Conservation (phyloP, 2,888 invertebrate genomes). For the Epirrhoe tristata region DNA sequence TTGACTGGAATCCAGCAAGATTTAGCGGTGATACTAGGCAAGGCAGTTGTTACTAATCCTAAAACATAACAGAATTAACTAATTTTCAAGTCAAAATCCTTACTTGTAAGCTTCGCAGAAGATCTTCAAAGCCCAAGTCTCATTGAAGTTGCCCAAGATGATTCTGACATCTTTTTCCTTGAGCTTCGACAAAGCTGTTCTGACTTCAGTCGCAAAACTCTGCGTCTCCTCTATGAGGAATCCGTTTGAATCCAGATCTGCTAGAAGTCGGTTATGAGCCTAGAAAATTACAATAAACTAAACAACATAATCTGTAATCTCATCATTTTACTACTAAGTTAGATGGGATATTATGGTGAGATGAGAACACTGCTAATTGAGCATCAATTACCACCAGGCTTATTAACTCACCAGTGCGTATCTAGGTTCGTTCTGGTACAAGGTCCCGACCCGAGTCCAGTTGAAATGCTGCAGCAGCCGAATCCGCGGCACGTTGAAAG, state of each 20-base stretch:
- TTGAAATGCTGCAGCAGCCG: slow-evolving; percentile 95
- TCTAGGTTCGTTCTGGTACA: slow-evolving; percentile 98
- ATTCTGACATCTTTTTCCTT: slow-evolving; percentile 97
- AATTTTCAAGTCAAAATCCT: not conserved
- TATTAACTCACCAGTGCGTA: slow-evolving; percentile 91
- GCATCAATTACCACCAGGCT: too few species aligned
- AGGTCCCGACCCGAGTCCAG: slow-evolving; percentile 98
- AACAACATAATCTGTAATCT: too few species aligned
- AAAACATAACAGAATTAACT: too few species aligned
- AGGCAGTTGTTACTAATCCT: too few species aligned
- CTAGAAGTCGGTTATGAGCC: slow-evolving; percentile 95
- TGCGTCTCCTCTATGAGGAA: slow-evolving; percentile 95
- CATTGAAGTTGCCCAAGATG: slow-evolving; percentile 98
- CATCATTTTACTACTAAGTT: too few species aligned
- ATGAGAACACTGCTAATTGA: too few species aligned
- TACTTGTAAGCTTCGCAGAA: slow-evolving; percentile 95
- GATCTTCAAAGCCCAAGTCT: slow-evolving; percentile 95
- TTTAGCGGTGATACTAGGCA: too few species aligned
- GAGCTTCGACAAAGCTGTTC: slow-evolving; percentile 91
- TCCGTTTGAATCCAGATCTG: slow-evolving; percentile 92
- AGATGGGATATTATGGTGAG: too few species aligned
- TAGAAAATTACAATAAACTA: slow-evolving; percentile 51
- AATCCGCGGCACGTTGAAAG: slow-evolving; percentile 96
- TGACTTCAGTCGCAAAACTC: slow-evolving; percentile 96
- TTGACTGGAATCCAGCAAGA: too few species aligned